Conservation (phyloP, 2,888 invertebrate genomes). For the Boloria selene region DNA sequence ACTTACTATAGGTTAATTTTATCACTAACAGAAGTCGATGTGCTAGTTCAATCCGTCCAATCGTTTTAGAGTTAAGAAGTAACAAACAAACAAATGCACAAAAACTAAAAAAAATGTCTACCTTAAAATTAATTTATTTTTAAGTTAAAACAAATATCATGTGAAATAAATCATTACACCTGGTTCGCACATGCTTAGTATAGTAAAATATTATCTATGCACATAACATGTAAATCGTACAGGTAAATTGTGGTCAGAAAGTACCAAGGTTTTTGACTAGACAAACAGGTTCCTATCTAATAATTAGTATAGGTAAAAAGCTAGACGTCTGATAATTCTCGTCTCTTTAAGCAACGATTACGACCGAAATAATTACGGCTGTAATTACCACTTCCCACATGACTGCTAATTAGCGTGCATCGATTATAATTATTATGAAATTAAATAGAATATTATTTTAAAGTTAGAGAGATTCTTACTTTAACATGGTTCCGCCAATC, state of each 20-base stretch:
- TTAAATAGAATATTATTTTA: conserved; percentile 32
- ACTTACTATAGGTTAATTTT: too few relatives aligned
- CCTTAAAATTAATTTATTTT: too few relatives aligned
- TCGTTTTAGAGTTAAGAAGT: too few relatives aligned
- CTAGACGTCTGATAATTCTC: conserved; percentile 34
- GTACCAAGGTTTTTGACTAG: conserved; percentile 22
- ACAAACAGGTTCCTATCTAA: conserved; percentile 19
- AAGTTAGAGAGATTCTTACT: conserved; percentile 3
- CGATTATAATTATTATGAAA: conserved; percentile 41
- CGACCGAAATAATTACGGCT: conserved; percentile 37
- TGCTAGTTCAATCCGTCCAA: too few relatives aligned
- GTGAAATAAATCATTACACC: too few relatives aligned
- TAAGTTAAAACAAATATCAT: too few relatives aligned
- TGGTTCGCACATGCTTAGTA: too few relatives aligned
- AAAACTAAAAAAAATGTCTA: too few relatives aligned
- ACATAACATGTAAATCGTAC: not conserved
- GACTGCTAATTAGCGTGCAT: conserved; percentile 60
- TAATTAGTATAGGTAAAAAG: conserved; percentile 30
- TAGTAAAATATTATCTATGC: not conserved
- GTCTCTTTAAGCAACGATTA: conserved; percentile 32
- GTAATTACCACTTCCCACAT: conserved; percentile 47
- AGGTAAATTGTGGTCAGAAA: not conserved
- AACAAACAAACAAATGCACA: too few relatives aligned
- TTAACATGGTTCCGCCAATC: conserved; percentile 9
- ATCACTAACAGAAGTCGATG: too few relatives aligned